These are phyloP conservation scores for Rousettus madagascariensis DNA, from an alignment of 2,797 vertebrate genomes.

Conservation along the genomic window DNA sequence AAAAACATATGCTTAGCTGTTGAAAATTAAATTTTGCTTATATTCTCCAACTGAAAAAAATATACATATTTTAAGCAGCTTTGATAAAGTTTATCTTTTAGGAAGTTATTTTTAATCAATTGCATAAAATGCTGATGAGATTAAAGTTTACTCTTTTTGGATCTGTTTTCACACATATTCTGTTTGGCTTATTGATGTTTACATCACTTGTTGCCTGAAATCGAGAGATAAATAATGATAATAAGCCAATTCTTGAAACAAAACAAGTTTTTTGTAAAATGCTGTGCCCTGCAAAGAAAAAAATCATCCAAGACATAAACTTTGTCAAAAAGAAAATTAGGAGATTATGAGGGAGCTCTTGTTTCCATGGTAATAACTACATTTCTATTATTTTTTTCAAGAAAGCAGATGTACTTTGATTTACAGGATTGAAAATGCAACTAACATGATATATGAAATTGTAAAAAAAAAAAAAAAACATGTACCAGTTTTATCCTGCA, in stretches of 20 bases:
- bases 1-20: background rate
- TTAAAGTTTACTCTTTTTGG: background rate
- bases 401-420: slow-evolving; percentile 26
- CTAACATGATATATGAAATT: slow-evolving; percentile 3
- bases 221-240: background rate
- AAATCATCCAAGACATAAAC: background rate
- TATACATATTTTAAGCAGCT: background rate
- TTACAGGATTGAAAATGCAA: slow-evolving; percentile 14
- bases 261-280: background rate
- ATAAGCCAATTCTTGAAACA: background rate
- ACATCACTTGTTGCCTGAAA: background rate
- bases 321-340: slow-evolving; percentile 40
- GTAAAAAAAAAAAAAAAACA: background rate
- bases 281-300: background rate
- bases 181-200: background rate
- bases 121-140: background rate
- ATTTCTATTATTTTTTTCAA: background rate
- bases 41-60: background rate
- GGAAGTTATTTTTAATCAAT: background rate
- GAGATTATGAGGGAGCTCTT: slow-evolving; percentile 1
- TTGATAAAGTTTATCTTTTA: background rate
- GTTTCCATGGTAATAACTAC: slow-evolving; percentile 24
- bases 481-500: background rate
- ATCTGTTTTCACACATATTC: background rate
- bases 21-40: background rate